Evolutionary conservation across 2,888 invertebrate genomes (phyloP).

Genomic region (Melangyna quadrimaculata): DNA sequence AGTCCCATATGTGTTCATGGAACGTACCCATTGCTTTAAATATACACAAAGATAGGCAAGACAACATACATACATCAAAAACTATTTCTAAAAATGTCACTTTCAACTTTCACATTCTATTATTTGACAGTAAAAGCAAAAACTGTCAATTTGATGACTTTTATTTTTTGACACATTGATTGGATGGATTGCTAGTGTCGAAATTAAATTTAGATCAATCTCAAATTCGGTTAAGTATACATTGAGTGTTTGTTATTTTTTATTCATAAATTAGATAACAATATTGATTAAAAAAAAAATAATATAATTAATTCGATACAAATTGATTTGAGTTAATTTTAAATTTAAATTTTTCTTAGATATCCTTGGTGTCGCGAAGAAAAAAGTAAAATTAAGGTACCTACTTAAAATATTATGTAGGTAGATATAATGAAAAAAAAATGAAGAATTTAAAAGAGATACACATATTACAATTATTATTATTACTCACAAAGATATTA

Average conservation of each 20-base stretch:
- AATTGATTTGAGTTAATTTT: slow-evolving; percentile 23
- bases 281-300: slow-evolving; percentile 25
- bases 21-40: too few relatives aligned
- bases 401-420: not conserved
- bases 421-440: not conserved
- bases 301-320: not conserved
- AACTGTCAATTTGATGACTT: not conserved
- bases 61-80: too few relatives aligned
- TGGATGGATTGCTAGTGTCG: not conserved
- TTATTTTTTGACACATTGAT: not conserved
- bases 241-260: slow-evolving; percentile 37
- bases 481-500: slow-evolving; percentile 37
- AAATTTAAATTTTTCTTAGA: slow-evolving; percentile 17
- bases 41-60: too few relatives aligned
- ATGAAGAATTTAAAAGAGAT: not conserved
- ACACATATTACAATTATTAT: not conserved
- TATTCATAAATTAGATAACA: slow-evolving; percentile 51
- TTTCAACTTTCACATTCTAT: not conserved
- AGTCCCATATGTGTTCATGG: too few relatives aligned
- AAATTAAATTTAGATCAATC: not conserved
- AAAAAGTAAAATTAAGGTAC: slow-evolving; percentile 12
- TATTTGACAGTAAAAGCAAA: not conserved
- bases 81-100: too few relatives aligned
- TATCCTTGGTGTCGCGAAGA: slow-evolving; percentile 47
- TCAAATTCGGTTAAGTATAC: slow-evolving; percentile 45